These are phyloP conservation scores for Tenthredo distinguenda DNA, from an alignment of 2,888 invertebrate genomes.

Conservation along the genomic window DNA sequence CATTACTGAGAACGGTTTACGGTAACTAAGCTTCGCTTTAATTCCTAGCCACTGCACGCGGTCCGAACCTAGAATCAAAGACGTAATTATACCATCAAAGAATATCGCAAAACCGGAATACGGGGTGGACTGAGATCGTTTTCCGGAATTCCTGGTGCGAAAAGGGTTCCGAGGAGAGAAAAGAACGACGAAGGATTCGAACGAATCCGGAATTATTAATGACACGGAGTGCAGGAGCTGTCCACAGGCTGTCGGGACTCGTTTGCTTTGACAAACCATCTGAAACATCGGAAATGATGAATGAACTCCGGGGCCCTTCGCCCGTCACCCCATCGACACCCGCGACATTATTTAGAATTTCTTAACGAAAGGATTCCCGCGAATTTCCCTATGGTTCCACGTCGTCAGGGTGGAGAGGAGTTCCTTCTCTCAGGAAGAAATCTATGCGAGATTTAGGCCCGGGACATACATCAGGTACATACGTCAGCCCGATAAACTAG, in stretches of 20 bases:
- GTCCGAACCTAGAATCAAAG: not conserved
- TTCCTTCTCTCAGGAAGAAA: not conserved
- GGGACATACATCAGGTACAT: not conserved
- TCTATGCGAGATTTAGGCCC: not conserved
- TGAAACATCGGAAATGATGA: constrained; percentile 65
- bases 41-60: not conserved
- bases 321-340: constrained; percentile 60
- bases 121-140: not conserved
- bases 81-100: not conserved
- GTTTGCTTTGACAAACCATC: constrained; percentile 56
- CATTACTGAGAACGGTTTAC: constrained; percentile 32
- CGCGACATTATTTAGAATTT: constrained; percentile 54
- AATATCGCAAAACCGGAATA: not conserved
- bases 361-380: not conserved
- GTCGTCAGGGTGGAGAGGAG: not conserved
- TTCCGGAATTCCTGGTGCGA: not conserved
- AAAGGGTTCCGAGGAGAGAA: not conserved
- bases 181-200: not conserved
- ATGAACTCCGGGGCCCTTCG: constrained; percentile 59
- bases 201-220: constrained; percentile 62
- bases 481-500: not conserved
- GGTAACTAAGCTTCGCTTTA: constrained; percentile 13
- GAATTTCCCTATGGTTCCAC: not conserved
- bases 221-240: constrained; percentile 55
- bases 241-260: constrained; percentile 31